Base-by-base conservation (phyloP, 1,140 invertebrate genomes). In the Bombus affinis region DNA sequence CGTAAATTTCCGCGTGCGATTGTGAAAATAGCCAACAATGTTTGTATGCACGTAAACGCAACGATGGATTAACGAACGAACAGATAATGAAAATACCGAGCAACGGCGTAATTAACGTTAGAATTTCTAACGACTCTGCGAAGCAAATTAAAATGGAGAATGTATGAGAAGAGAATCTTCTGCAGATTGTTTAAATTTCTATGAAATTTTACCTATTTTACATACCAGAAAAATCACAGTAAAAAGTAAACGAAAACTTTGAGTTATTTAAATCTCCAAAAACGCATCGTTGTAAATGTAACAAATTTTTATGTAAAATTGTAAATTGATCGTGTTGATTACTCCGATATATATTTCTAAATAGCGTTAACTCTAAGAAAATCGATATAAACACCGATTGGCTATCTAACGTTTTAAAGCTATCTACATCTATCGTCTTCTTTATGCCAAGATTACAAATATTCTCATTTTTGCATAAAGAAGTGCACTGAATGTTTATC, bases 1-100 rank as follows among this genome's bases (percentile, higher is more conserved):
- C 57, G 75, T 85, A 72, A 82, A 75, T 65, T 82, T 81, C 70
- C 70, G n/a, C 80, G 53, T 62, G 8, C 18, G 71, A n/a, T 65
- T n/a, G 39, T 74, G 70, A 73, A 81, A 81, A 81, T 81, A 73
- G 70, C 53, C 18, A 44, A 35, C 28, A 1, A 62, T 32, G 53
- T 65, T 65, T 44, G 71, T 42, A 10, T 3, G 3, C 53, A 15
- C 37, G 39, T 65, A 47, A 53, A 74, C 57, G 65, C 42, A 42
- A 47, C 32, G 39, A 32, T 42, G 81, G 42, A 42, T 81, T 81
- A 74, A 81, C 80, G 70, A 42, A 81, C 39, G 28, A n/a, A n/a
- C 25, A 9, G 80, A 73, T 32, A 28, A 44, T 22, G 39, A 73
- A 74, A 62, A 32, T 35, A 72, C 42, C 22, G 66, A 53, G 13